Evolutionary conservation across 2,888 invertebrate species (phyloP).

Genomic region (Eristalinus sepulchralis): DNA sequence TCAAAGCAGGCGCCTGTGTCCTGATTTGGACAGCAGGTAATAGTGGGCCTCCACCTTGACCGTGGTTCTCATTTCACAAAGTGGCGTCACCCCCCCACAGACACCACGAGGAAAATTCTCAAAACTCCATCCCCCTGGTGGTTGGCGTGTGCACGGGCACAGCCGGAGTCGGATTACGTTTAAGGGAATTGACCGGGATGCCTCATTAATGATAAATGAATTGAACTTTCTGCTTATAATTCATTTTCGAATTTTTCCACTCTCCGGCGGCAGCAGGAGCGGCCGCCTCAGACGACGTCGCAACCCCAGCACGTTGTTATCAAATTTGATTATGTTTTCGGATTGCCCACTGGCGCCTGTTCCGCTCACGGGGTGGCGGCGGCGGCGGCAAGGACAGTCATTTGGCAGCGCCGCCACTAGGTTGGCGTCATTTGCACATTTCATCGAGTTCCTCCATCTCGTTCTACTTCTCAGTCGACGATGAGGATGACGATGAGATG

Average conservation of each 20-base stretch:
- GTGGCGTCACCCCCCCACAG: slow-evolving; percentile 11
- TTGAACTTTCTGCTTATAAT: slow-evolving; percentile 65
- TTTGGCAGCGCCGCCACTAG: slow-evolving; percentile 50
- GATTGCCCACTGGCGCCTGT: slow-evolving; percentile 15
- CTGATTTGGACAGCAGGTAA: slow-evolving; percentile 43
- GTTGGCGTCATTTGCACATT: slow-evolving; percentile 61
- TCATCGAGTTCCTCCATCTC: background rate
- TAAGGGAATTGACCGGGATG: slow-evolving; percentile 1
- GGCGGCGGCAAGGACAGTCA: slow-evolving; percentile 48
- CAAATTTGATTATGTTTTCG: slow-evolving; percentile 64
- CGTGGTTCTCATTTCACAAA: slow-evolving; percentile 5
- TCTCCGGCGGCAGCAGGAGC: background rate
- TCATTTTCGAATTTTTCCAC: slow-evolving; percentile 54
- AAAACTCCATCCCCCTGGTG: slow-evolving; percentile 37
- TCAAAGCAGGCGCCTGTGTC: background rate
- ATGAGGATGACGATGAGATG: background rate
- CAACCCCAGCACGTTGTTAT: slow-evolving; percentile 50
- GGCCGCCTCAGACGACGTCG: slow-evolving; percentile 2
- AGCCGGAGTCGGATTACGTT: background rate
- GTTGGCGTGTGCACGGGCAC: background rate
- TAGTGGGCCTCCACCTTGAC: slow-evolving; percentile 41
- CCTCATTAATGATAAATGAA: slow-evolving; percentile 68
- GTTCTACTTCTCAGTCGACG: background rate
- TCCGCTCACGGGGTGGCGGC: slow-evolving; percentile 31
- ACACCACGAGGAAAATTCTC: too few relatives aligned